phyloP scores from a whole-genome alignment of 2,888 invertebrate genomes.

The Sphaerophoria rueppellii region DNA sequence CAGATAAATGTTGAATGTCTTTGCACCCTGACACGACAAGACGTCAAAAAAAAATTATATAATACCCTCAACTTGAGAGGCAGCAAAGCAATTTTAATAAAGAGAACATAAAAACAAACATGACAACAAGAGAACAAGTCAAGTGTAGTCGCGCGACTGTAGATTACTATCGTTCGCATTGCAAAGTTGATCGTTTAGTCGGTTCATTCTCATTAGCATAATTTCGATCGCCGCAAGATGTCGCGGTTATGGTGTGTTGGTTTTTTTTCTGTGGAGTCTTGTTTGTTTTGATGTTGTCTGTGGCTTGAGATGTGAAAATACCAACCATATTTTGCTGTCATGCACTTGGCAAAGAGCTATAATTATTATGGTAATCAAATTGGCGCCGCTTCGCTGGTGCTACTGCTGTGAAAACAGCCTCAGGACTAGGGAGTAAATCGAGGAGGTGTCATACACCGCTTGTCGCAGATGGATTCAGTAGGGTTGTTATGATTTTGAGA shows the following conservation, averaged over 20 bases:
- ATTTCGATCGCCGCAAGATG: constrained; percentile 71
- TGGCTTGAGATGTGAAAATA: neutral
- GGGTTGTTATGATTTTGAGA: too few relatives aligned
- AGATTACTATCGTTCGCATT: constrained; percentile 41
- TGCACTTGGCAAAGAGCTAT: constrained; percentile 13
- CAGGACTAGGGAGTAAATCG: constrained; percentile 9
- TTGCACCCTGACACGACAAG: neutral
- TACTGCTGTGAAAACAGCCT: constrained; percentile 11
- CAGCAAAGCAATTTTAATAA: neutral
- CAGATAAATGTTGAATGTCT: neutral
- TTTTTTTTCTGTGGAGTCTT: constrained; percentile 35
- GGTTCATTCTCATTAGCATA: constrained; percentile 63
- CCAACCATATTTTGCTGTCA: neutral
- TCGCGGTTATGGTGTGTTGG: constrained; percentile 61
- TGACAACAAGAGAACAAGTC: constrained; percentile 26
- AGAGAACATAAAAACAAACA: neutral
- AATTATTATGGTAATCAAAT: constrained; percentile 71
- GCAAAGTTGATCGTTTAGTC: constrained; percentile 57
- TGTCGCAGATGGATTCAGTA: constrained; percentile 42
- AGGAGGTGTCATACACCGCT: constrained; percentile 65
- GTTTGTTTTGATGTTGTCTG: constrained; percentile 13
- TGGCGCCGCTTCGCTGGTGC: constrained; percentile 50
- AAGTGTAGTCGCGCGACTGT: constrained; percentile 14
- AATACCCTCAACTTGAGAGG: constrained; percentile 17
- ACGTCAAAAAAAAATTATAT: constrained; percentile 51